Conservation (phyloP, 2,797 vertebrate genomes). For the Sebastes kiyomatsui region DNA sequence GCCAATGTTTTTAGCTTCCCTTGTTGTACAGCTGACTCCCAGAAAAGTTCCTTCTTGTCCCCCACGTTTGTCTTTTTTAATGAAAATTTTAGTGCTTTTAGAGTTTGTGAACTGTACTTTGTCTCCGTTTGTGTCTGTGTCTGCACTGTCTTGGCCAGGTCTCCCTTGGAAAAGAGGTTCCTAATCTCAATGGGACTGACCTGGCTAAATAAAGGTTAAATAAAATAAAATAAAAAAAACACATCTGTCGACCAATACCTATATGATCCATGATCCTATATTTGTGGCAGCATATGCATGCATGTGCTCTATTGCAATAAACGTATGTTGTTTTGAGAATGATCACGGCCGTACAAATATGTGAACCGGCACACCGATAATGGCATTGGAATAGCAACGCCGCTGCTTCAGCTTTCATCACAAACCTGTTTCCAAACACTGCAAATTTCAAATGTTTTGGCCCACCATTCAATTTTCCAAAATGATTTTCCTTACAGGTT, state of each 20-base stretch:
- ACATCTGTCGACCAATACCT: not conserved
- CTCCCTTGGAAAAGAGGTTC: too few relatives aligned
- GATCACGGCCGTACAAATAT: not conserved
- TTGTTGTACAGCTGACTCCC: too few relatives aligned
- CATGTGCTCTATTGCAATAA: not conserved
- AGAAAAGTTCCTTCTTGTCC: too few relatives aligned
- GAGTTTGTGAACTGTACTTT: too few relatives aligned
- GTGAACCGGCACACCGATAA: not conserved
- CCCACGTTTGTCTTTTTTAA: too few relatives aligned
- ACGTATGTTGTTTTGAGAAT: not conserved
- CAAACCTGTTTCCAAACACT: slow-evolving; percentile 39
- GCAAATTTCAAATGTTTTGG: slow-evolving; percentile 52
- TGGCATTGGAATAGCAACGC: not conserved
- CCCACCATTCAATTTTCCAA: slow-evolving; percentile 34
- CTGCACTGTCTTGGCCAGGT: too few relatives aligned
- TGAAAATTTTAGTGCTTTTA: too few relatives aligned
- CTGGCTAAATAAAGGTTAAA: too few relatives aligned
- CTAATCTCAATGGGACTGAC: too few relatives aligned
- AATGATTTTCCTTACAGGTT: slow-evolving; percentile 52
- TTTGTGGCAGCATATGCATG: not conserved
- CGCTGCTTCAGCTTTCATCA: slow-evolving; percentile 14
- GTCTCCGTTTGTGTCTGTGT: too few relatives aligned
- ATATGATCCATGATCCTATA: not conserved
- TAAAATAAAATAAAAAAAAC: not conserved
- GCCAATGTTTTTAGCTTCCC: not conserved